These are phyloP conservation scores for Pterois miles DNA, from an alignment of 2,797 vertebrate genomes.

Conservation along the genomic window DNA sequence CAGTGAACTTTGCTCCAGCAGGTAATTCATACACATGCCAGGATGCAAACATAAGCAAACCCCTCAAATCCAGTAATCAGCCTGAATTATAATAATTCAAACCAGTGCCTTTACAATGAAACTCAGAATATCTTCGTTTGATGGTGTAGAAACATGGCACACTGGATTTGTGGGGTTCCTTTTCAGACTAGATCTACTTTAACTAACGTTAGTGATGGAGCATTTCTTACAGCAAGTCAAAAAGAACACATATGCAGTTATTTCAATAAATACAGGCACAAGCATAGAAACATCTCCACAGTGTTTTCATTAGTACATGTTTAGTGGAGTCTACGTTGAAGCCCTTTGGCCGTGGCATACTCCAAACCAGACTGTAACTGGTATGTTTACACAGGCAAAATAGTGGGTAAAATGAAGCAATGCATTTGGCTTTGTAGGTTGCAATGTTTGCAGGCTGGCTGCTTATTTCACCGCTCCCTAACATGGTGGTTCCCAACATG, in stretches of 20 bases:
- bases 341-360: neutral
- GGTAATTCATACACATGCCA: slow-evolving; percentile 76
- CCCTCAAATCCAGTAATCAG: slow-evolving; percentile 63
- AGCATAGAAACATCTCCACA: slow-evolving; percentile 6
- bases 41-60: slow-evolving; percentile 61
- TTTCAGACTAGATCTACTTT: slow-evolving; percentile 30
- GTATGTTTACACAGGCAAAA: neutral
- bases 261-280: slow-evolving; percentile 31
- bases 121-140: neutral
- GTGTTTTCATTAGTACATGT: neutral
- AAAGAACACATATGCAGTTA: slow-evolving; percentile 24
- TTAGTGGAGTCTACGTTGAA: neutral
- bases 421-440: neutral
- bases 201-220: slow-evolving; percentile 57
- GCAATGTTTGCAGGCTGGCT: neutral
- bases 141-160: neutral
- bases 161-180: slow-evolving; percentile 63
- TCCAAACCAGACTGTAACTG: slow-evolving; percentile 29
- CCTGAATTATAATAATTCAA: neutral
- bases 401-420: neutral
- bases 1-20: slow-evolving; percentile 54
- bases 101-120: neutral
- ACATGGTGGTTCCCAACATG: neutral
- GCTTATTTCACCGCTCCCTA: neutral
- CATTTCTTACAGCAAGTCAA: slow-evolving; percentile 48